Evolutionary conservation across 2,888 invertebrate genomes (phyloP), one percentile per base, ranked within the genome.

Genomic region (Carabus problematicus): DNA sequence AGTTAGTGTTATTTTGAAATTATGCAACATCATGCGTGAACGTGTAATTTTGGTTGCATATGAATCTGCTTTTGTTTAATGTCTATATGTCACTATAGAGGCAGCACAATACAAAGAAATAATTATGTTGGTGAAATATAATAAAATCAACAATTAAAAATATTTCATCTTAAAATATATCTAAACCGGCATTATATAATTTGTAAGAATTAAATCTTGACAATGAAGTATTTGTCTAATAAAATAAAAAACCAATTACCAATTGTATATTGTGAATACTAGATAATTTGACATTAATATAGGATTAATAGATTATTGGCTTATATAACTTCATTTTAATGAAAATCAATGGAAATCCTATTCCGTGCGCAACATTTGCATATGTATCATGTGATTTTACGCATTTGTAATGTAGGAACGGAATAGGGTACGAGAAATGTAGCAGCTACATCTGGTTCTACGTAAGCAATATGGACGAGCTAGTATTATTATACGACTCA

Each of bases 401-500:
- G 14, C 29, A 29, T 29, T 29, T 29, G 29, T 29, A 29, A 29
- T 29, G 29, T 29, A 29, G 29, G 29, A 29, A 55, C 29, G 4
- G 56, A 14, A 16, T 18, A 52, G 45, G 9, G 3, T 19, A 18
- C 14, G 52, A 11, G 12, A 52, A 52, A 41, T 60, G 59, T 59
- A 67, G 40, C 42, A 66, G 58, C 43, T 66, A 29, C 52, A 67
- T 18, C n/a, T 47, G n/a, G 3, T n/a, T 4, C 11, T 42, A 49
- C 42, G 59, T 70, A 62, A 66, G 14, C 71, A 77, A 76, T 80
- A 82, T 78, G 77, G 77, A 75, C 73, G 72, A 71, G 61, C 70
- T 69, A 74, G 79, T 79, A 72, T 76, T 77, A 79, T 85, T 90
- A 75, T 88, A 87, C 79, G 87, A 91, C 83, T 90, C 90, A 74